A percentile compares a stretch with the other conserved stretches of the same genome.
phyloP scores from a whole-genome alignment of 1,140 invertebrate species.

The Drosophila ercepeae region DNA sequence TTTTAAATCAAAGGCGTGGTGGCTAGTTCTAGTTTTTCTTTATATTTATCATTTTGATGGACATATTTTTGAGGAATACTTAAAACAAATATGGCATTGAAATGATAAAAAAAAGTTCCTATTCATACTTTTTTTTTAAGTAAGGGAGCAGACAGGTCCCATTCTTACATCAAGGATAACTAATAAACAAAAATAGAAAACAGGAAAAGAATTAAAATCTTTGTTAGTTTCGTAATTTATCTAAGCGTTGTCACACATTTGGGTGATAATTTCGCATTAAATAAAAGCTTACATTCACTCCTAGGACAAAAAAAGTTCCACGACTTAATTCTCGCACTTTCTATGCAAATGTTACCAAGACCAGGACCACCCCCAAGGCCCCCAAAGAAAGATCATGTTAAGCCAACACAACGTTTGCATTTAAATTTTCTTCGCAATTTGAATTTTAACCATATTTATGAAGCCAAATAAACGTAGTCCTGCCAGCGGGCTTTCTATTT shows the following conservation, averaged over 20 bases:
- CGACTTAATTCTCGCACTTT: slow-evolving; percentile 29
- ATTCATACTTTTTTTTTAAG: no score
- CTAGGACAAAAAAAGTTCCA: slow-evolving; percentile 13
- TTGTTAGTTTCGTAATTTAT: no score
- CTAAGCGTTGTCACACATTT: background rate
- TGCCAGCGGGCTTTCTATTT: slow-evolving; percentile 34
- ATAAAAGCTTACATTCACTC: slow-evolving; percentile 3
- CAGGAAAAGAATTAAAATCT: no score
- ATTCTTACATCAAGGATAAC: no score
- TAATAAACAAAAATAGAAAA: no score
- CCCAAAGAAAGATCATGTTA: slow-evolving; percentile 3
- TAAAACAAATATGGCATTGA: background rate
- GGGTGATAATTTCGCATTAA: slow-evolving; percentile 13
- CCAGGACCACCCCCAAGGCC: background rate
- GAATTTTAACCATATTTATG: slow-evolving; percentile 38
- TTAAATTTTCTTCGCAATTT: slow-evolving; percentile 23
- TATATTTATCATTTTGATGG: background rate
- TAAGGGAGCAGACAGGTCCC: no score
- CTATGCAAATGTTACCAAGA: slow-evolving; percentile 15
- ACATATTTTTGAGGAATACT: background rate
- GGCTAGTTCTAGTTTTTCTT: background rate
- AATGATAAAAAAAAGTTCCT: no score
- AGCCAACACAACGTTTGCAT: slow-evolving; percentile 28
- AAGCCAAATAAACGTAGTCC: slow-evolving; percentile 23
- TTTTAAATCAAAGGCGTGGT: slow-evolving; percentile 15